Evolutionary conservation across 2,888 invertebrate species (phyloP).

Genomic region (Rotaria sp.): DNA sequence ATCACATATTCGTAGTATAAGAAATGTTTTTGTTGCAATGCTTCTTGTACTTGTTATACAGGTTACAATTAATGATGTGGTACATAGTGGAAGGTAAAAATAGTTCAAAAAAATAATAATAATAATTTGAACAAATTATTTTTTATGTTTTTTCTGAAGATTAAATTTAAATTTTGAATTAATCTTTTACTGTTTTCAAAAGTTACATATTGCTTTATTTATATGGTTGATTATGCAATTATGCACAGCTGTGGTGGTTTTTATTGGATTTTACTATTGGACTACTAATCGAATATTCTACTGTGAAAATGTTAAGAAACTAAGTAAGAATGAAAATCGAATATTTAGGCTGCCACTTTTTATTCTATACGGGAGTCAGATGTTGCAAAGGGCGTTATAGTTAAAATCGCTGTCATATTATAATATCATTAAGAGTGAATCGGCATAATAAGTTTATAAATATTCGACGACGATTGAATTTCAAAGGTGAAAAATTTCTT

Average conservation of each 20-base stretch:
- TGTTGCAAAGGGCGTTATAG: too few species aligned
- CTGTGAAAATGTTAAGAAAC: neutral
- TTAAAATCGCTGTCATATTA: too few species aligned
- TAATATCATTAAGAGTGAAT: too few species aligned
- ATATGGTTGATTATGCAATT: conserved; percentile 37
- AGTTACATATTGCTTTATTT: conserved; percentile 34
- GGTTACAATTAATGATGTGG: conserved; percentile 27
- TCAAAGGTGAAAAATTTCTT: too few species aligned
- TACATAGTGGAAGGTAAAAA: conserved; percentile 29
- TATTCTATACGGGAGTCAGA: too few species aligned
- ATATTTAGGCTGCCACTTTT: too few species aligned
- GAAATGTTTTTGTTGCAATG: conserved; percentile 37
- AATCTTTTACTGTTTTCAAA: conserved; percentile 31
- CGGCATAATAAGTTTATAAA: too few species aligned
- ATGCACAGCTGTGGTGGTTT: conserved; percentile 31
- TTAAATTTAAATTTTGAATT: conserved; percentile 38
- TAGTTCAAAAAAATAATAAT: neutral
- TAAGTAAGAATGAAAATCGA: neutral
- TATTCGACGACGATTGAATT: too few species aligned
- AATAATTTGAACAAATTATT: neutral
- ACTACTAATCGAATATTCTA: neutral
- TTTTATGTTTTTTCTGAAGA: neutral
- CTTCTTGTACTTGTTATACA: conserved; percentile 35
- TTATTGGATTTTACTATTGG: conserved; percentile 33
- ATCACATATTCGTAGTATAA: conserved; percentile 34